A percentile compares a stretch with the other conserved stretches of the same genome.
Evolutionary conservation across 2,113 vertebrate species (phyloP).

Genomic region (Muscicapa adusta): DNA sequence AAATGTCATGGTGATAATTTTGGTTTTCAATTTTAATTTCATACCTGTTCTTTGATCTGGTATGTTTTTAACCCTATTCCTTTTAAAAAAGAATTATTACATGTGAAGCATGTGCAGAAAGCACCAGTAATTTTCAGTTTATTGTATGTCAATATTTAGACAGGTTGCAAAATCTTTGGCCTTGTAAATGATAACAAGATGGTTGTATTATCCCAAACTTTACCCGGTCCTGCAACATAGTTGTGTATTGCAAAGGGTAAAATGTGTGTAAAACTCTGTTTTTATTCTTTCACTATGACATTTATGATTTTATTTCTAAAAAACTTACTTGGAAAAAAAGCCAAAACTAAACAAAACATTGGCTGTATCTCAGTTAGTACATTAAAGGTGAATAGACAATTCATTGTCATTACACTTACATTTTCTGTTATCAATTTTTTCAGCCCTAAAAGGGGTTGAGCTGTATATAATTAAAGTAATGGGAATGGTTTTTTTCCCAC

Average conservation of each 20-base stretch:
- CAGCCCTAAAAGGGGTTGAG: neutral
- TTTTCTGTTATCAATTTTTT: neutral
- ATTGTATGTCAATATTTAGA: neutral
- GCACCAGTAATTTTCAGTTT: neutral
- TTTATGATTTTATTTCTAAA: neutral
- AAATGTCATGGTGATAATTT: neutral
- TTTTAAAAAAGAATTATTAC: neutral
- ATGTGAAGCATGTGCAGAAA: neutral
- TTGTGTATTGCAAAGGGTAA: neutral
- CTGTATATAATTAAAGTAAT: neutral
- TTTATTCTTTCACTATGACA: neutral
- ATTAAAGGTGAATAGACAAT: neutral
- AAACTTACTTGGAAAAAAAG: neutral
- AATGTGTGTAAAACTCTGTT: rapidly evolving
- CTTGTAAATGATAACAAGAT: neutral
- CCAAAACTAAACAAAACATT: neutral
- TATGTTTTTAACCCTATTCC: neutral
- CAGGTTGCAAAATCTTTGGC: neutral
- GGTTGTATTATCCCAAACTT: neutral
- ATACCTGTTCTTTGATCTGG: neutral
- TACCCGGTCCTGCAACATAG: neutral
- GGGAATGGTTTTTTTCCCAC: neutral
- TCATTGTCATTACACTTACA: neutral
- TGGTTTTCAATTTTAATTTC: neutral
- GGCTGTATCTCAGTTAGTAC: neutral